Base-by-base conservation (phyloP, 2,113 vertebrate genomes). In the Cavia aperea region DNA sequence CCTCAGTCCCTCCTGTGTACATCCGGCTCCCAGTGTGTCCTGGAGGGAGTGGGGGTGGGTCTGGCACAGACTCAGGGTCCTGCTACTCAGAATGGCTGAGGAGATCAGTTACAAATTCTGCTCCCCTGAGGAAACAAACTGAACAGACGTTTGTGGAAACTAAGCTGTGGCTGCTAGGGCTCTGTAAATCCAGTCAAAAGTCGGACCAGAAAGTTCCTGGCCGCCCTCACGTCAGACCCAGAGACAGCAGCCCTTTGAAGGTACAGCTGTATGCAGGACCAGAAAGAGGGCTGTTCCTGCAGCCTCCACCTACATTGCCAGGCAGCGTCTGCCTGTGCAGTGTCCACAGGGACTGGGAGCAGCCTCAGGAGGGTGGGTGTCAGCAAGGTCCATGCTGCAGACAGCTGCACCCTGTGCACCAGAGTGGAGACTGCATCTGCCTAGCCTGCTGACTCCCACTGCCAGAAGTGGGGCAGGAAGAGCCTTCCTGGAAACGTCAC, bases 371-470 rank as follows among this genome's bases (percentile, higher is more conserved):
- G 39, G 83, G 56, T 4, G 4, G 16, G 18, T 12, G 2, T 23
- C 68, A 66, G 73, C 56, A 5, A 72, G 77, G 18, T 23, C 79
- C 33, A 1, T 8, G 86, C 63, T 73, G 19, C 46, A 62, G 60
- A 75, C 39, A 43, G 58, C 43, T 46, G 49, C 9, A 9, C 77
- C 49, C 31, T 70, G 13, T 26, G 24, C 39, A 12, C 60, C 29
- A 7, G 72, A 82, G n/a, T 84, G 43, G 63, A 18, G 23, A 14
- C 7, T 58, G 63, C 85, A 94, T 14, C 91, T 90, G 56, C 85
- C 94, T 31, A 33, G 66, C 81, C 54, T 83, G 81, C 66, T 63
- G 65, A 88, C 24, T 60, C 70, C 90, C 58, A 78, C 81, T 62
- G 6, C 3, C 0, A 81, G 33, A 85, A 72, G 65, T 87, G 24